Conservation (phyloP, 23 tunicate species). For the Halocynthia roretzi region DNA sequence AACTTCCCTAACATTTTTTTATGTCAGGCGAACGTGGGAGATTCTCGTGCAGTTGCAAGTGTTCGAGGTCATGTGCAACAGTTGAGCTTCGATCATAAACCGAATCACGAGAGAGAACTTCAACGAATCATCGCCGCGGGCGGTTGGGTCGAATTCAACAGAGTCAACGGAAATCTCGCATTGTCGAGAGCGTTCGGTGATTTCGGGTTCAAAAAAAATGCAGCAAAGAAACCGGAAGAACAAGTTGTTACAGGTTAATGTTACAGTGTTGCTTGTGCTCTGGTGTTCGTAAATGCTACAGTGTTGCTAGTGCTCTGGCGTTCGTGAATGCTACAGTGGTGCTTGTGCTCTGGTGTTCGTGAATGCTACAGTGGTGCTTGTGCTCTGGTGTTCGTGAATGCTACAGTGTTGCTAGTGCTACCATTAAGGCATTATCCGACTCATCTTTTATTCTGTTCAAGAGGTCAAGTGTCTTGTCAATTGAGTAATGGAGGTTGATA, state of each 20-base stretch:
- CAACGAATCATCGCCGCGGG: conserved; percentile 92
- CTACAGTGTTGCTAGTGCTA: neutral
- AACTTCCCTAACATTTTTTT: neutral
- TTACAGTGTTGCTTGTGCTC: neutral
- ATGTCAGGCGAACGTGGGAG: conserved; percentile 84
- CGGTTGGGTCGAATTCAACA: conserved; percentile 86
- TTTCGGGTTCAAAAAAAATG: conserved; percentile 70
- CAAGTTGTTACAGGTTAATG: conserved; percentile 90
- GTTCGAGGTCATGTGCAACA: conserved; percentile 93
- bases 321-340: too few species aligned
- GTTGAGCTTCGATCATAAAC: conserved; percentile 93
- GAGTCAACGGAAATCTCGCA: conserved; percentile 95
- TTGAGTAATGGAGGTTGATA: too few species aligned
- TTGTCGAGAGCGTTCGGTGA: conserved; percentile 95
- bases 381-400: conserved; percentile 25
- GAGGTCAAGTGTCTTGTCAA: too few species aligned
- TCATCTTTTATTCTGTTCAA: too few species aligned
- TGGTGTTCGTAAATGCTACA: neutral
- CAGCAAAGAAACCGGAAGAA: conserved; percentile 49
- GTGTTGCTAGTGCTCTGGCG: too few species aligned
- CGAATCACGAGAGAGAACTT: conserved; percentile 87
- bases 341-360: too few species aligned
- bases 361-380: too few species aligned
- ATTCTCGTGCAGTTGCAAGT: conserved; percentile 96
- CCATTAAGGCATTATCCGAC: too few species aligned